Percentiles rank a stretch among this genome's conserved stretches.
Conservation (phyloP, 1,140 invertebrate genomes). For the Oncopodura yosiiana region DNA sequence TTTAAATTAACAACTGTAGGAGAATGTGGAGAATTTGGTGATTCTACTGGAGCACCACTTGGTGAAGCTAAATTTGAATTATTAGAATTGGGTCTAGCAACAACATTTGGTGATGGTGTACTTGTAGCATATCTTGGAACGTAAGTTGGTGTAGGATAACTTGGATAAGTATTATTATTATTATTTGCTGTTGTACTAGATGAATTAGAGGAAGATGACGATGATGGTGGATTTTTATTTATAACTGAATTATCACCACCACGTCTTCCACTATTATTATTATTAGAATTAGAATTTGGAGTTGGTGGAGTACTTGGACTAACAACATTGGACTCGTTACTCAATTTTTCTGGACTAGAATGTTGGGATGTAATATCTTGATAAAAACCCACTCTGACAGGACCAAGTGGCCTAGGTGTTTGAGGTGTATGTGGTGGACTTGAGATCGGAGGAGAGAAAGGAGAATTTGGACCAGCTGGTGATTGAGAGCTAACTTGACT, state of each 20-base stretch:
- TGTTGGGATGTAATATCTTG: slow-evolving; percentile 32
- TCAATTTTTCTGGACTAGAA: slow-evolving; percentile 33
- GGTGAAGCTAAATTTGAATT: slow-evolving; percentile 3
- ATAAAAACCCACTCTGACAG: slow-evolving; percentile 33
- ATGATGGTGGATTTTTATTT: too few relatives aligned
- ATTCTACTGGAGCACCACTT: too few relatives aligned
- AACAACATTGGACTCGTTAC: slow-evolving; percentile 18
- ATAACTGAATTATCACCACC: background rate
- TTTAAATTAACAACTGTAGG: slow-evolving; percentile 2
- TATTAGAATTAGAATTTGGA: slow-evolving; percentile 1
- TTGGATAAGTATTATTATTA: slow-evolving; percentile 2
- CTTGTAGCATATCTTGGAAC: slow-evolving; percentile 18
- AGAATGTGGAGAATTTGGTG: too few relatives aligned
- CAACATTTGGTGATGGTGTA: slow-evolving; percentile 16
- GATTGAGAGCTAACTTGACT: slow-evolving; percentile 32
- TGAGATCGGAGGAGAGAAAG: slow-evolving; percentile 27
- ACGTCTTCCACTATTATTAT: background rate
- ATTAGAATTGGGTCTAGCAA: slow-evolving; percentile 14
- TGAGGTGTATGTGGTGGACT: slow-evolving; percentile 24
- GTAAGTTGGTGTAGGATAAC: slow-evolving; percentile 9
- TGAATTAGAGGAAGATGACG: too few relatives aligned
- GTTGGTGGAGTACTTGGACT: slow-evolving; percentile 28
- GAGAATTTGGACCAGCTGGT: slow-evolving; percentile 33
- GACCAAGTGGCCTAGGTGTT: slow-evolving; percentile 24
- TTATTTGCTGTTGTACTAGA: too few relatives aligned